Evolutionary conservation across 2,797 vertebrate species (phyloP).

Genomic region (Alca torda): DNA sequence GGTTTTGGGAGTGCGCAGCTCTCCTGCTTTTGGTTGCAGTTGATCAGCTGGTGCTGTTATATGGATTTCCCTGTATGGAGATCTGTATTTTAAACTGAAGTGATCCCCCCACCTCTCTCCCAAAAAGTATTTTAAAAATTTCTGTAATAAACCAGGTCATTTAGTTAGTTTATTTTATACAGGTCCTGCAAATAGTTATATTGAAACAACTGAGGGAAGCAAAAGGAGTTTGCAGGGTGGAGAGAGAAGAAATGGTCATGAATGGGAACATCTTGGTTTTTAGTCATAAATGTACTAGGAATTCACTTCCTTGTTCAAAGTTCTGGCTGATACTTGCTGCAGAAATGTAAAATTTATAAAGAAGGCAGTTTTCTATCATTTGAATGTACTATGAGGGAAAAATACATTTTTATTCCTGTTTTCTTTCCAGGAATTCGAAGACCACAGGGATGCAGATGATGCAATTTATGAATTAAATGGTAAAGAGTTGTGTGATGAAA

Average conservation of each 20-base stretch:
- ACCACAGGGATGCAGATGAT: constrained; percentile 92
- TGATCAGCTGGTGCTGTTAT: not conserved
- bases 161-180: not conserved
- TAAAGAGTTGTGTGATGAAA: constrained; percentile 91
- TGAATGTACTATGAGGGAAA: not conserved
- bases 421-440: constrained; percentile 87
- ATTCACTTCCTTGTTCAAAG: not conserved
- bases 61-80: not conserved
- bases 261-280: not conserved
- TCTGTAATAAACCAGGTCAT: not conserved
- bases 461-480: constrained; percentile 93
- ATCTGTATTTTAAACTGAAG: not conserved
- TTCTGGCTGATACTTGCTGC: not conserved
- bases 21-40: not conserved
- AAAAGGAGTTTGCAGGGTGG: not conserved
- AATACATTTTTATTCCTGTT: not conserved
- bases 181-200: not conserved
- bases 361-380: not conserved
- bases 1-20: not conserved
- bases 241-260: not conserved
- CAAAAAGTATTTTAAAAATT: not conserved
- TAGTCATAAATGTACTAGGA: not conserved
- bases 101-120: not conserved
- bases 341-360: not conserved
- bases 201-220: not conserved